A percentile compares a stretch with the other conserved stretches of the same genome.
Conservation (phyloP, 2,797 vertebrate species). For the Spea hammondii region DNA sequence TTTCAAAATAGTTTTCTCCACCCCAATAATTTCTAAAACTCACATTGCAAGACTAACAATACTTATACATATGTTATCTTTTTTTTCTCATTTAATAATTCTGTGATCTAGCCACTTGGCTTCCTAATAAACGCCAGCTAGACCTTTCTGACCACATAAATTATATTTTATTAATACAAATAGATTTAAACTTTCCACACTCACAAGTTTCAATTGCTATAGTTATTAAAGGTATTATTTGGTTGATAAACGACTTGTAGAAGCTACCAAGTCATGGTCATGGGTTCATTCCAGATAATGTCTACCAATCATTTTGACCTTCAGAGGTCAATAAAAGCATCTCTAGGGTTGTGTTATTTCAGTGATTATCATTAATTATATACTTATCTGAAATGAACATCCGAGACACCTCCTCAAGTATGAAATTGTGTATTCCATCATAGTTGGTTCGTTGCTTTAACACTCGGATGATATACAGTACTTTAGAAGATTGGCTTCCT, state of each 20-base stretch:
- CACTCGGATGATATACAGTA: conserved; percentile 30
- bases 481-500: conserved; percentile 29
- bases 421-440: conserved; percentile 29
- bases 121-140: neutral
- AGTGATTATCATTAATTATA: conserved; percentile 33
- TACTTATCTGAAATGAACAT: conserved; percentile 35
- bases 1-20: neutral
- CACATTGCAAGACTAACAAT: neutral
- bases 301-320: conserved; percentile 20
- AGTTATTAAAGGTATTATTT: neutral
- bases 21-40: neutral
- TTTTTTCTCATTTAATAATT: neutral
- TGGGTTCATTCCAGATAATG: conserved; percentile 9
- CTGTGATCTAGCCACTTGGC: neutral
- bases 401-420: conserved; percentile 13
- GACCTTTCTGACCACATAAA: neutral
- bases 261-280: conserved; percentile 27
- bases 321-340: conserved; percentile 24
- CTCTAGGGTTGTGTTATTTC: conserved; percentile 9
- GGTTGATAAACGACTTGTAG: conserved; percentile 1
- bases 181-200: neutral
- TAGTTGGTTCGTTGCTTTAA: conserved; percentile 15
- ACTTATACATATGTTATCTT: neutral
- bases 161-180: conserved; percentile 4
- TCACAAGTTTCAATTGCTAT: neutral